Percentiles rank a stretch among this genome's conserved stretches.
Evolutionary conservation across 2,888 invertebrate species (phyloP).

Genomic region (Axea sp.): DNA sequence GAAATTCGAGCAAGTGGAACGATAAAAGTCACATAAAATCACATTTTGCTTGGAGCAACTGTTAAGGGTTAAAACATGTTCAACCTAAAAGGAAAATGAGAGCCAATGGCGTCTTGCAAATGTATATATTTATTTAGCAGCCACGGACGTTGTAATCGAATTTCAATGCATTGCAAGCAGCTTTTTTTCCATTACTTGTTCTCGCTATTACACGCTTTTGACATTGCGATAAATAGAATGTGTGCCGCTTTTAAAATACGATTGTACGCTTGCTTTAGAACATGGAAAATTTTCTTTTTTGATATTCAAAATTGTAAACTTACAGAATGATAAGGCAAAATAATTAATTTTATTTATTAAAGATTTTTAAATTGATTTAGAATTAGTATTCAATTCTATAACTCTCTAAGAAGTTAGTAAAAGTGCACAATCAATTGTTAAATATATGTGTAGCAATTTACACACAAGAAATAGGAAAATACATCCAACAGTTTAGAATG

Average conservation of each 20-base stretch:
- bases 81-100: conserved; percentile 9
- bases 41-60: not conserved
- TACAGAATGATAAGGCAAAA: no score
- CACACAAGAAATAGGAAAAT: no score
- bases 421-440: no score
- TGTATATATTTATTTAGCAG: conserved; percentile 66
- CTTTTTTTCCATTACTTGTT: conserved; percentile 23
- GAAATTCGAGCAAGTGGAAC: conserved; percentile 16
- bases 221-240: conserved; percentile 31
- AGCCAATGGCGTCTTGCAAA: conserved; percentile 15
- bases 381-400: no score
- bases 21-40: conserved; percentile 1
- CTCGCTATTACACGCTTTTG: conserved; percentile 27
- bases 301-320: no score
- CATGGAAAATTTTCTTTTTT: conserved; percentile 10
- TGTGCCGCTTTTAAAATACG: conserved; percentile 10
- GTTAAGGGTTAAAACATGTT: not conserved
- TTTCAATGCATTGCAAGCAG: conserved; percentile 66
- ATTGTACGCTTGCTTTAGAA: conserved; percentile 20
- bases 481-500: no score
- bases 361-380: no score
- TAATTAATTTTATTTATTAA: no score
- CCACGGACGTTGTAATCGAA: conserved; percentile 68
- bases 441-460: no score
- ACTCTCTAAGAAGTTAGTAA: no score